Base-by-base conservation (phyloP, 2,113 vertebrate genomes). In the Hylia prasina region DNA sequence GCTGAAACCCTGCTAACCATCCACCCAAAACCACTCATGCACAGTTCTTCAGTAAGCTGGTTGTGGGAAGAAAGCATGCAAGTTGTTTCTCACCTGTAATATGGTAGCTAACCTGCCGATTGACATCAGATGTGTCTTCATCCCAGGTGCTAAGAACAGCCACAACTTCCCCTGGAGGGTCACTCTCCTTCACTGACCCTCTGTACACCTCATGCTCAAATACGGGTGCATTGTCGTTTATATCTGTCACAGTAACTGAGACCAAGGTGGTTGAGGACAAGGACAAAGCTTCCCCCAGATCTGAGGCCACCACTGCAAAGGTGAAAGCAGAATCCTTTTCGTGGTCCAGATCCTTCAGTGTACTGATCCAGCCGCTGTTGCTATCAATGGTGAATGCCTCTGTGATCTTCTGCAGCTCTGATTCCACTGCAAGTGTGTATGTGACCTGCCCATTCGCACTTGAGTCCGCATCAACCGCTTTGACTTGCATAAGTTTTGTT, bases 31-130 rank as follows among this genome's bases (percentile, higher is more conserved):
- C 30, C 35, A 79, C 24, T 63, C 13, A 40, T 11, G 27, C 11
- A 79, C 30, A 82, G 19, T 19, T 88, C 33, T 69, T 70, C 39
- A 77, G 15, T n/a, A 56, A 45, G 33, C 11, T 60, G 37, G 5
- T n/a, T 68, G 57, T 14, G 40, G 31, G 35, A 88, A 91, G 28
- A 84, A 95, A 88, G 70, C 58, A 63, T 25, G 22, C 22, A 66
- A 71, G 22, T 4, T 57, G 39, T 48, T 97, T 95, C 99, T 98
- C 94, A 99, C 99, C 99, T 92, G 99, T 99, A 94, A 99, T 99
- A 95, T 99, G 98, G 97, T 99, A 99, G 98, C 98, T 99, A 97
- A 99, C 99, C 98, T 99, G 99, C 37, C 98, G 98, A 94, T 99
- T 99, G 37, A 98, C 79, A 33, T 98, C 98, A 5, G 99, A 99